A percentile compares a stretch with the other conserved stretches of the same genome.
Evolutionary conservation across 2,888 invertebrate genomes (phyloP).

Genomic region (Zygothrica quintamaculata): DNA sequence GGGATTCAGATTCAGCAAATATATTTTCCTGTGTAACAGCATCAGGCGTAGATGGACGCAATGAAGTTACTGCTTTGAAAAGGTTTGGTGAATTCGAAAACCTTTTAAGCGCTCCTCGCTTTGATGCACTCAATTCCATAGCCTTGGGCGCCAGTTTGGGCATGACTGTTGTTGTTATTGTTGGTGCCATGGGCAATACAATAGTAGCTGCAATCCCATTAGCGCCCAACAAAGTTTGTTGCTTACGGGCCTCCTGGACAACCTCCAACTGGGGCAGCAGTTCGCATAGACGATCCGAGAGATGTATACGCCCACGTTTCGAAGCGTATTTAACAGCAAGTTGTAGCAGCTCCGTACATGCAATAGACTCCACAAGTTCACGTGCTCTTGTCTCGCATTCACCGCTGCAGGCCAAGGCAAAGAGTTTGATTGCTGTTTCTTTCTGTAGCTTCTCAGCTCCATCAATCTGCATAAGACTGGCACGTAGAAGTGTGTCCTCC

Average conservation of each 20-base stretch:
- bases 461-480: slow-evolving; percentile 87
- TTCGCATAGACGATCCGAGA: slow-evolving; percentile 91
- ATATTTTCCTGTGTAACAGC: slow-evolving; percentile 66
- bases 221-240: slow-evolving; percentile 60
- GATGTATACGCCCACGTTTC: slow-evolving; percentile 89
- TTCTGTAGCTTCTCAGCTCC: slow-evolving; percentile 89
- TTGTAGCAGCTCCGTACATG: slow-evolving; percentile 90
- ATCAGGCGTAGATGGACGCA: slow-evolving; percentile 57
- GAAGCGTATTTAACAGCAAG: slow-evolving; percentile 95
- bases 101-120: slow-evolving; percentile 86
- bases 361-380: slow-evolving; percentile 93
- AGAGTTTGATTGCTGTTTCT: slow-evolving; percentile 94
- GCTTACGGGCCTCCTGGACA: slow-evolving; percentile 77
- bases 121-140: slow-evolving; percentile 80
- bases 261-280: slow-evolving; percentile 85
- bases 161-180: slow-evolving; percentile 12
- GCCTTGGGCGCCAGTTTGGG: slow-evolving; percentile 78
- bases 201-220: slow-evolving; percentile 62
- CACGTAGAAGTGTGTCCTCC: slow-evolving; percentile 90
- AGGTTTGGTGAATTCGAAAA: slow-evolving; percentile 81
- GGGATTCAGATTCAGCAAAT: slow-evolving; percentile 57
- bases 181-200: slow-evolving; percentile 57
- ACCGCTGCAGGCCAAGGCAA: slow-evolving; percentile 94
- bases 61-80: slow-evolving; percentile 68
- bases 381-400: slow-evolving; percentile 94